phyloP scores from a whole-genome alignment of 30 jellyfish, hydroid and myxozoan genomes.

The Cassiopea xamachana region DNA sequence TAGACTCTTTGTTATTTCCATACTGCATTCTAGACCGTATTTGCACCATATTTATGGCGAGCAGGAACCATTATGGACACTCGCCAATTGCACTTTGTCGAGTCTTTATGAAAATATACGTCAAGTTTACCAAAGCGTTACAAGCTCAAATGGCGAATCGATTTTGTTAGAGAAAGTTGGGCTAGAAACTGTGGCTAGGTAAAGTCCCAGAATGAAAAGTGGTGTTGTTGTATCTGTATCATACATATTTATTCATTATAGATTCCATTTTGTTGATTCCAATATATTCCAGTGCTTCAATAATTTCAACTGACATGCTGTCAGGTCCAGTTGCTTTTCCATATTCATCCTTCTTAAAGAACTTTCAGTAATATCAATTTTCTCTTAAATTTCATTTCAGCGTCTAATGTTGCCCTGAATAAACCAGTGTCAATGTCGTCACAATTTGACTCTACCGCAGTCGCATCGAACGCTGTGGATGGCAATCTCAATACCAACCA shows the following conservation, averaged over 20 bases:
- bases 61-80: too few species aligned
- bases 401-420: not conserved
- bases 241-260: conserved; percentile 23
- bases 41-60: too few species aligned
- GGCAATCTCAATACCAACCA: not conserved
- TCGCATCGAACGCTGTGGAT: not conserved
- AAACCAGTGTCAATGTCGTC: not conserved
- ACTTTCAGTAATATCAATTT: not conserved
- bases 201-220: too few species aligned
- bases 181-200: too few species aligned
- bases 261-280: conserved; percentile 40
- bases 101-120: too few species aligned
- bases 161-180: too few species aligned
- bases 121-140: too few species aligned
- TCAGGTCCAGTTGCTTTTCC: conserved; percentile 29
- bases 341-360: conserved; percentile 17
- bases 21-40: too few species aligned
- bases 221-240: not conserved
- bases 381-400: too few species aligned
- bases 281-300: conserved; percentile 38
- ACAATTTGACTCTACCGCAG: too few species aligned
- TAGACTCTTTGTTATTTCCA: not conserved
- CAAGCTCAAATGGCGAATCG: too few species aligned
- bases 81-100: too few species aligned
- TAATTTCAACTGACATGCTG: conserved; percentile 19